These are phyloP conservation scores for Mythimna loreyi DNA, from an alignment of 2,888 invertebrate genomes.

Conservation along the genomic window DNA sequence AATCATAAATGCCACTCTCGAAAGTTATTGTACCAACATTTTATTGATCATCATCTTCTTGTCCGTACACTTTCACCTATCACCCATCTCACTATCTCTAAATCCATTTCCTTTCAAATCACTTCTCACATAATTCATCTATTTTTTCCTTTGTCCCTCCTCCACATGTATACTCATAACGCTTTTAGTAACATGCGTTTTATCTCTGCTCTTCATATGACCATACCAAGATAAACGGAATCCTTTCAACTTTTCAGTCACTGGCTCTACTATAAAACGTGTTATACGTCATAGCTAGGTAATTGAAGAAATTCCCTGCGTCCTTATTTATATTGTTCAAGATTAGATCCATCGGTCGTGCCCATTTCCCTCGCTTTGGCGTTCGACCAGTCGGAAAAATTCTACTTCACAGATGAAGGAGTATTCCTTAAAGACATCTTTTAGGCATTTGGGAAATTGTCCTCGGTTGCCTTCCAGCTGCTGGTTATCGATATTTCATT, in stretches of 20 bases:
- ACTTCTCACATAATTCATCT: too few relatives aligned
- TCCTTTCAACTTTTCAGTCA: too few relatives aligned
- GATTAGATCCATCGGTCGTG: conserved; percentile 45
- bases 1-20: background rate
- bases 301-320: conserved; percentile 32
- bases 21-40: background rate
- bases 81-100: too few relatives aligned
- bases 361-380: conserved; percentile 59
- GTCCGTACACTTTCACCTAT: too few relatives aligned
- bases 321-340: conserved; percentile 53
- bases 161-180: too few relatives aligned
- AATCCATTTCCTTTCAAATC: too few relatives aligned
- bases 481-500: conserved; percentile 36
- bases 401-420: conserved; percentile 63
- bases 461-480: conserved; percentile 19
- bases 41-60: background rate
- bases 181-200: too few relatives aligned
- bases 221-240: too few relatives aligned
- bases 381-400: conserved; percentile 62
- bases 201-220: too few relatives aligned
- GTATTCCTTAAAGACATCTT: conserved; percentile 49
- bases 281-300: conserved; percentile 9
- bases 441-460: conserved; percentile 43
- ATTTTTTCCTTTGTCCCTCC: too few relatives aligned
- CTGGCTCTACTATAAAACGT: background rate